These are phyloP conservation scores for Sclerurus mexicanus DNA, from an alignment of 2,113 vertebrate genomes.

Conservation along the genomic window DNA sequence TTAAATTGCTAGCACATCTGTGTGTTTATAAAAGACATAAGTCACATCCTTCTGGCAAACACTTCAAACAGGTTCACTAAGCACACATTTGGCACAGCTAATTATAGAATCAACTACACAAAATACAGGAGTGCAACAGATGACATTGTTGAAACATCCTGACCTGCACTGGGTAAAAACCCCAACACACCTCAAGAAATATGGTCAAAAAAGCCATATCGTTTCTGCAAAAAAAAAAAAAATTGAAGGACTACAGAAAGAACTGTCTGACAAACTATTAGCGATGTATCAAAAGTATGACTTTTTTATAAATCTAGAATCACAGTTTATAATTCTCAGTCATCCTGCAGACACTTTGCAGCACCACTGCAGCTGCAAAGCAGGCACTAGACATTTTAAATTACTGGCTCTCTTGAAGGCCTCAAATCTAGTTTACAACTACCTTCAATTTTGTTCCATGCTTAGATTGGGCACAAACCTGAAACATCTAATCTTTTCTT, in stretches of 20 bases:
- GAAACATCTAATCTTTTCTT: neutral
- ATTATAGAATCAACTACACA: neutral
- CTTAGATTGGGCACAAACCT: neutral
- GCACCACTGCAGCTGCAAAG: neutral
- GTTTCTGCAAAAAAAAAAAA: neutral
- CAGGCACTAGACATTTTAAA: neutral
- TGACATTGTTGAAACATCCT: neutral
- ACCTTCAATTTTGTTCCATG: neutral
- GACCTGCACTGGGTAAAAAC: neutral
- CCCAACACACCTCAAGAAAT: neutral
- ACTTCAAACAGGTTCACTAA: neutral
- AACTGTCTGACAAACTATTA: neutral
- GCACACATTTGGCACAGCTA: neutral
- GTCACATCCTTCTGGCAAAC: neutral
- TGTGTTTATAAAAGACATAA: neutral
- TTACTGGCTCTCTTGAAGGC: neutral
- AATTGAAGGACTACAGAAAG: neutral
- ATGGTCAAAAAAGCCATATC: neutral
- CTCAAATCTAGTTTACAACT: neutral
- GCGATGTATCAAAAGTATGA: neutral
- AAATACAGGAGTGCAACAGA: neutral
- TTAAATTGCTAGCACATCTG: neutral
- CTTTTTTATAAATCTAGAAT: neutral
- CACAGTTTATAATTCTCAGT: neutral
- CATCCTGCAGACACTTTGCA: neutral